These are phyloP conservation scores for Actinia tenebrosa DNA, from an alignment of 64 coral and sea anemone genomes.

Conservation along the genomic window DNA sequence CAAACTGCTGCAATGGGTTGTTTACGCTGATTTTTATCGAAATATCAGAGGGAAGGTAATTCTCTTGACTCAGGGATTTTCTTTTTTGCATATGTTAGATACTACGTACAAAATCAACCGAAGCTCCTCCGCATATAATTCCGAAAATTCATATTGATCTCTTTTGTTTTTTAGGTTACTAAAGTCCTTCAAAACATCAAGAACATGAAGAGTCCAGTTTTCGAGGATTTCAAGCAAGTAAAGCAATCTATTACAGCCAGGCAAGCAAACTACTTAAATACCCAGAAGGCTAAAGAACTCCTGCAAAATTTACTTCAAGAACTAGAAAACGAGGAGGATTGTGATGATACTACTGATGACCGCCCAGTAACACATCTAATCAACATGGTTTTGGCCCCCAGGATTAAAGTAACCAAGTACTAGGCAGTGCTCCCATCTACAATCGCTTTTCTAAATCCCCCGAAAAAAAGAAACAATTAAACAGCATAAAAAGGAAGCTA, in stretches of 20 bases:
- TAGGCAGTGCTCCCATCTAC: no score
- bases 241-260: neutral
- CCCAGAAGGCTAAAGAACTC: neutral
- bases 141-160: no score
- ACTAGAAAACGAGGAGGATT: neutral
- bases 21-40: neutral
- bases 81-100: no score
- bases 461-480: no score
- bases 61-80: no score
- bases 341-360: neutral
- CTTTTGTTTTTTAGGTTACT: neutral
- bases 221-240: neutral
- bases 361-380: neutral
- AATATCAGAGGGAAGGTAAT: neutral
- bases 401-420: neutral
- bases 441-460: no score
- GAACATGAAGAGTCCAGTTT: neutral
- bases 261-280: neutral
- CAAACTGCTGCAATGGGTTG: neutral
- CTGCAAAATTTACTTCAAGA: neutral
- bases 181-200: neutral
- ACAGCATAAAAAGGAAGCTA: no score
- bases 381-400: conserved; percentile 8
- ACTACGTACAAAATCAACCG: no score
- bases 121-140: no score